Evolutionary conservation across 2,888 invertebrate species (phyloP).

Genomic region (Rhagonycha fulva): DNA sequence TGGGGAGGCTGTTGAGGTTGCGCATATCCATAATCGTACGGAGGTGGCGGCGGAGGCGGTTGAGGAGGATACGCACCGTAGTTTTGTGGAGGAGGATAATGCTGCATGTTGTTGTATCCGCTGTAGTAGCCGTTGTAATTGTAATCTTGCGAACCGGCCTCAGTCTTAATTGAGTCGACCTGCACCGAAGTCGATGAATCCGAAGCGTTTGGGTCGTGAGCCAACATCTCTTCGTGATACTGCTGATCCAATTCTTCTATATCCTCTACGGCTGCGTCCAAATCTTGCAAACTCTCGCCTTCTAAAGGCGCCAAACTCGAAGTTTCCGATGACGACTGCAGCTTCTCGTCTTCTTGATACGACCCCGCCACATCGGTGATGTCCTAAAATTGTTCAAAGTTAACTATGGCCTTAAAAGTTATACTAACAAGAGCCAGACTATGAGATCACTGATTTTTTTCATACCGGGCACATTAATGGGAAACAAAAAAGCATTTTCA

Average conservation of each 20-base stretch:
- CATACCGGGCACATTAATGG: too few relatives aligned
- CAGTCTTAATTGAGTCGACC: slow-evolving; percentile 30
- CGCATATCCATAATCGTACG: slow-evolving; percentile 48
- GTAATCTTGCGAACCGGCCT: slow-evolving; percentile 44
- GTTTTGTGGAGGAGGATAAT: slow-evolving; percentile 41
- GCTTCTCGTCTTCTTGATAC: slow-evolving; percentile 42
- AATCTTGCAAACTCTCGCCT: slow-evolving; percentile 28
- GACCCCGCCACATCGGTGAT: slow-evolving; percentile 53
- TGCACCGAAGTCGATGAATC: slow-evolving; percentile 7
- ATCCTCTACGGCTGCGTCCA: slow-evolving; percentile 29
- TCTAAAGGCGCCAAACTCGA: slow-evolving; percentile 21
- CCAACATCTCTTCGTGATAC: slow-evolving; percentile 12
- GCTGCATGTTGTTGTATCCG: slow-evolving; percentile 43
- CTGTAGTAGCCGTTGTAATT: slow-evolving; percentile 43
- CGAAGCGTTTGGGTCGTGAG: slow-evolving; percentile 3
- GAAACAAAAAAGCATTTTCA: too few relatives aligned
- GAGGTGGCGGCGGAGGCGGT: slow-evolving; percentile 46
- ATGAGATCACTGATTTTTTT: too few relatives aligned
- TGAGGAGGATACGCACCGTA: slow-evolving; percentile 38
- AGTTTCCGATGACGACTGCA: slow-evolving; percentile 15
- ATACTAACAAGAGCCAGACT: too few relatives aligned
- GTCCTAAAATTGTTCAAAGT: slow-evolving; percentile 40
- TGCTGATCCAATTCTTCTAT: slow-evolving; percentile 24
- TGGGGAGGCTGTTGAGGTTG: slow-evolving; percentile 38
- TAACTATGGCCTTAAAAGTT: not conserved